A percentile compares a stretch with the other conserved stretches of the same genome.
Conservation (phyloP, 1,140 invertebrate genomes). For the Drosophila mojavensis region DNA sequence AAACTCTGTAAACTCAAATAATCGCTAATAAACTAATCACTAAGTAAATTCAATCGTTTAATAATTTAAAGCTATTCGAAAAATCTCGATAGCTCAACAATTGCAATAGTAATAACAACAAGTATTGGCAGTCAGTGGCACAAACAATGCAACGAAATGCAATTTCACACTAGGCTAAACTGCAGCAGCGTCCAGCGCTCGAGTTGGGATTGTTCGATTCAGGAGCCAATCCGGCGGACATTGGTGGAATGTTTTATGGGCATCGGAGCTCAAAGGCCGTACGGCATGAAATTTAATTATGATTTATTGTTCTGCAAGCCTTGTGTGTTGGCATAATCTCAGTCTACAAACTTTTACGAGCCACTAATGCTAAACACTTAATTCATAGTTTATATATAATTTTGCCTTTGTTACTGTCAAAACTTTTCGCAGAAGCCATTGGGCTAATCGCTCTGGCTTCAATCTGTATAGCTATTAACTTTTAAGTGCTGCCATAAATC, state of each 20-base stretch:
- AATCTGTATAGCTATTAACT: slow-evolving; percentile 41
- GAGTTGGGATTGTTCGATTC: neutral
- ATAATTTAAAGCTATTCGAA: too few relatives aligned
- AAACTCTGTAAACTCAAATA: too few relatives aligned
- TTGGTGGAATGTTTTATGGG: slow-evolving; percentile 15
- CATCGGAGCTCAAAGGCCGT: slow-evolving; percentile 32
- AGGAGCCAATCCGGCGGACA: slow-evolving; percentile 3
- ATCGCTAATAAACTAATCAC: too few relatives aligned
- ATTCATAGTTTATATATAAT: slow-evolving; percentile 56
- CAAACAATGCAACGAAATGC: slow-evolving; percentile 65
- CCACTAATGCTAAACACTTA: slow-evolving; percentile 9
- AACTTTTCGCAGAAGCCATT: slow-evolving; percentile 19
- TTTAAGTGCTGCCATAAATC: slow-evolving; percentile 48
- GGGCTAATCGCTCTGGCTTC: slow-evolving; percentile 36
- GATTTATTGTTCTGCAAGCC: slow-evolving; percentile 56
- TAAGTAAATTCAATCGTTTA: too few relatives aligned
- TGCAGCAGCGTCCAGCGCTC: slow-evolving; percentile 16
- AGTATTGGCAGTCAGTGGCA: neutral
- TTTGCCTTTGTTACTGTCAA: slow-evolving; percentile 39
- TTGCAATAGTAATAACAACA: slow-evolving; percentile 22
- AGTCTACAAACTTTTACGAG: slow-evolving; percentile 24
- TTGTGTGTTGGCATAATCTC: neutral
- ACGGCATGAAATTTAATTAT: slow-evolving; percentile 67
- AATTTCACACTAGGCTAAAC: slow-evolving; percentile 72
- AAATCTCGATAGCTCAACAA: too few relatives aligned